Conservation (phyloP, 2,113 vertebrate genomes). For the Triplophysa tibetana region DNA sequence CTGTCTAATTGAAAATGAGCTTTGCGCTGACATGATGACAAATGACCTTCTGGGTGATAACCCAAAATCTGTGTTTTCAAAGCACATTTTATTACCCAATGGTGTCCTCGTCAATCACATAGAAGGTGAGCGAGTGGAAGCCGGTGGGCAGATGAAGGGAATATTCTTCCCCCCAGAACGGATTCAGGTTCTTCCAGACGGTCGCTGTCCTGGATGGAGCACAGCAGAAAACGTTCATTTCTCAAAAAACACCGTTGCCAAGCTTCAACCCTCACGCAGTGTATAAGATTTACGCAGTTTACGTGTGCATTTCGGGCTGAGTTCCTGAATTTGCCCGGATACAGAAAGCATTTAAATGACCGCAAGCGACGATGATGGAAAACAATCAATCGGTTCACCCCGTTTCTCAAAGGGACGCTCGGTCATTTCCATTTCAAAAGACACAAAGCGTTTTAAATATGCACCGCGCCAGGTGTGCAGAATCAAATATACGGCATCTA, state of each 20-base stretch:
- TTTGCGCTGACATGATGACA: too few relatives aligned
- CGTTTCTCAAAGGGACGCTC: slow-evolving; percentile 38
- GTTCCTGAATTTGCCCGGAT: background rate
- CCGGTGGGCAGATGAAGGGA: slow-evolving; percentile 83
- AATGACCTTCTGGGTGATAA: too few relatives aligned
- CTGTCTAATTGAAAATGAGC: too few relatives aligned
- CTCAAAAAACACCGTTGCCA: background rate
- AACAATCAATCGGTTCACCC: slow-evolving; percentile 40
- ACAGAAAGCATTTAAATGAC: slow-evolving; percentile 23
- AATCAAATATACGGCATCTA: slow-evolving; percentile 10
- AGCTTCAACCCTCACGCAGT: background rate
- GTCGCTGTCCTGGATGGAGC: slow-evolving; percentile 80
- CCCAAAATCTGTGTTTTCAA: too few relatives aligned
- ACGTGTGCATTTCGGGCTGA: background rate
- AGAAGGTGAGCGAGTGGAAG: slow-evolving; percentile 83
- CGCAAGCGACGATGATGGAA: slow-evolving; percentile 29
- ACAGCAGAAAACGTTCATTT: background rate
- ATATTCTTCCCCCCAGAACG: slow-evolving; percentile 93
- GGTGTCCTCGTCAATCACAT: slow-evolving; percentile 89
- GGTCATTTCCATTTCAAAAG: slow-evolving; percentile 51
- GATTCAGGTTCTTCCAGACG: slow-evolving; percentile 87
- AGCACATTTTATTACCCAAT: slow-evolving; percentile 73
- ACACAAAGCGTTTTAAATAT: slow-evolving; percentile 40
- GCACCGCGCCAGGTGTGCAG: slow-evolving; percentile 47
- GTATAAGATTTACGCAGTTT: background rate